These are phyloP conservation scores for Melanerpes formicivorus DNA, from an alignment of 2,113 vertebrate genomes.

Conservation along the genomic window DNA sequence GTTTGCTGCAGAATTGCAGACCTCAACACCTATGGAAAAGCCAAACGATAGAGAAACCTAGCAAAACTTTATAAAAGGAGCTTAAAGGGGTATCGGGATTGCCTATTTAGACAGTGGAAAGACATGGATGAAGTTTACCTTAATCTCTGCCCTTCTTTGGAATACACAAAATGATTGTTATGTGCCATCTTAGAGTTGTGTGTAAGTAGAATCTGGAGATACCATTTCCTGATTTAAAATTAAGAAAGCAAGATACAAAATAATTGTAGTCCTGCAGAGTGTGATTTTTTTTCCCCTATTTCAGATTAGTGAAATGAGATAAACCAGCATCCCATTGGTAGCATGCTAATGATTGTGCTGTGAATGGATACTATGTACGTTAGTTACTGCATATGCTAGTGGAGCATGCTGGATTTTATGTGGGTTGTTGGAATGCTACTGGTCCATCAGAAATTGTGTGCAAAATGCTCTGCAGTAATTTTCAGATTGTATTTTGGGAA, in stretches of 20 bases:
- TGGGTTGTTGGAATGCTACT: neutral
- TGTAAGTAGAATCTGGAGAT: neutral
- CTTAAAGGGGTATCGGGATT: neutral
- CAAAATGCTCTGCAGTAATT: slow-evolving; percentile 36
- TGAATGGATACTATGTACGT: neutral
- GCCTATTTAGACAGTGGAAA: neutral
- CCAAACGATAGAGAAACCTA: neutral
- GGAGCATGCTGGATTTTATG: neutral
- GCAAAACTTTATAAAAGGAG: neutral
- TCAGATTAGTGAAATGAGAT: neutral
- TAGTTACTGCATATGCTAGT: neutral
- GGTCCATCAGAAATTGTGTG: neutral
- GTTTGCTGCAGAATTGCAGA: neutral
- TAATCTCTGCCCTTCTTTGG: neutral
- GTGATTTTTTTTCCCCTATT: neutral
- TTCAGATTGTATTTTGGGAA: neutral
- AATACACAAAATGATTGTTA: neutral
- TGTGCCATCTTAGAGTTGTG: neutral
- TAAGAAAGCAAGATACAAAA: neutral
- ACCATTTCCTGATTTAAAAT: neutral
- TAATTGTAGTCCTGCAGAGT: neutral
- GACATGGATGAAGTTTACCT: neutral
- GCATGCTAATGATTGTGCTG: neutral
- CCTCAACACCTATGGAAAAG: neutral
- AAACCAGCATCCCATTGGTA: neutral